Evolutionary conservation across 2,888 invertebrate species (phyloP).

Genomic region (Melinaea marsaeus): DNA sequence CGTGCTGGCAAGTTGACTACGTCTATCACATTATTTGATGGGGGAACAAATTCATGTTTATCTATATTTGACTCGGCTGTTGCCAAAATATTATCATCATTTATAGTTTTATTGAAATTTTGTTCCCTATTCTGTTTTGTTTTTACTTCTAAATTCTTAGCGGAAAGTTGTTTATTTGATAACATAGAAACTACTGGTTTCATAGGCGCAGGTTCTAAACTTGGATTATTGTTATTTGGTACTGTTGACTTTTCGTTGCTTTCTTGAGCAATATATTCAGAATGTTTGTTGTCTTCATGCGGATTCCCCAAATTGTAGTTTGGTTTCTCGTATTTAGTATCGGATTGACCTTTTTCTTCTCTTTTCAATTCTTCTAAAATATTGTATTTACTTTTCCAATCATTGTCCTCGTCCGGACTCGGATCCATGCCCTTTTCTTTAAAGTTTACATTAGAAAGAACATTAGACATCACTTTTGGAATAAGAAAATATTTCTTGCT

Average conservation of each 20-base stretch:
- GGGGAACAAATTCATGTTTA: too few species aligned
- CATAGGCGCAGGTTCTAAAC: too few species aligned
- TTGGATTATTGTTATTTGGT: too few species aligned
- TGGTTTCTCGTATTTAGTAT: not conserved
- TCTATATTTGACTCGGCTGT: too few species aligned
- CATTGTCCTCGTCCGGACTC: conserved; percentile 35
- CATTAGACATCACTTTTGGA: conserved; percentile 47
- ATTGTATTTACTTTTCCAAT: conserved; percentile 70
- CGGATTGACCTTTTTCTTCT: conserved; percentile 41
- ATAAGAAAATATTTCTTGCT: conserved; percentile 67
- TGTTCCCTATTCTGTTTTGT: too few species aligned
- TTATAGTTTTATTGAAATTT: too few species aligned
- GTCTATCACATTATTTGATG: too few species aligned
- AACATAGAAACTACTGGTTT: conserved; percentile 1
- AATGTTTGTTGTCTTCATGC: not conserved
- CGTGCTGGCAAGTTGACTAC: too few species aligned
- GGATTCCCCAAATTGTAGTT: conserved; percentile 3
- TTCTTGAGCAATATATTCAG: not conserved
- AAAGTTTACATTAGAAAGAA: conserved; percentile 31
- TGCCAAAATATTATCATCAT: too few species aligned
- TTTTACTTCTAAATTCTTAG: too few species aligned
- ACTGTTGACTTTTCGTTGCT: not conserved
- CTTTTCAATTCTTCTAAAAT: conserved; percentile 58
- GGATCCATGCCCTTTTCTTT: conserved; percentile 16
- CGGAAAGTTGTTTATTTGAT: conserved; percentile 1